Evolutionary conservation across 2,113 vertebrate species (phyloP), one percentile per base, ranked within the genome.

Genomic region (Notothenia coriiceps): DNA sequence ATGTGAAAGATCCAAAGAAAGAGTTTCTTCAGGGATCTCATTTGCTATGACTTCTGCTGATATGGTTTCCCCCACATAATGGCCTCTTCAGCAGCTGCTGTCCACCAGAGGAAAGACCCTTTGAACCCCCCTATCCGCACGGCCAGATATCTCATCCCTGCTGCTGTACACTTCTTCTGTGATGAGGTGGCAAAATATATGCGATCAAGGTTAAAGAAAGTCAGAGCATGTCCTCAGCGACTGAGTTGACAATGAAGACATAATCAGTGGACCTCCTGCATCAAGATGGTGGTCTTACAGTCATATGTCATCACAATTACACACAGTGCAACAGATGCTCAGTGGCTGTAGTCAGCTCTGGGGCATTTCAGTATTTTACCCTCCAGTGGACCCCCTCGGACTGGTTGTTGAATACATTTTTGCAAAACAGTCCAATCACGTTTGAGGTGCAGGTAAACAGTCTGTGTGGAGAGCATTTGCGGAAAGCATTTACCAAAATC

Each of bases 161-260:
- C 63, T 43, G 67, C 77, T 8, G 46, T 63, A 47, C 68, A 64
- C 79, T 77, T 85, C 83, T 11, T 11, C 47, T 6, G 35, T 81
- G 84, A 83, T 89, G 89, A 88, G 25, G 49, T 86, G 80, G 86
- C 74, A 82, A 57, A 85, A 76, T 10, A 62, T 57, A 52, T 43
- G 20, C 2, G 2, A 78, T 87, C 67, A 90, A 92, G 84, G 88
- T 88, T 80, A 89, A 89, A 82, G 80, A 92, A 90, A 86, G 89
- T 87, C 72, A 17, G 76, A 82, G 76, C 47, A 25, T 40, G 70
- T 55, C 43, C 47, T n/a, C 25, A 10, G 82, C 22, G n/a, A 13
- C 59, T 7, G 43, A 47, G 76, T 60, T 85, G 62, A 80, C 50
- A 1, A n/a, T 29, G 17, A 25, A 55, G 25, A 47, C 51, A 66